Base-by-base conservation (phyloP, 2,113 vertebrate species). In the Aegotheles bennettii region DNA sequence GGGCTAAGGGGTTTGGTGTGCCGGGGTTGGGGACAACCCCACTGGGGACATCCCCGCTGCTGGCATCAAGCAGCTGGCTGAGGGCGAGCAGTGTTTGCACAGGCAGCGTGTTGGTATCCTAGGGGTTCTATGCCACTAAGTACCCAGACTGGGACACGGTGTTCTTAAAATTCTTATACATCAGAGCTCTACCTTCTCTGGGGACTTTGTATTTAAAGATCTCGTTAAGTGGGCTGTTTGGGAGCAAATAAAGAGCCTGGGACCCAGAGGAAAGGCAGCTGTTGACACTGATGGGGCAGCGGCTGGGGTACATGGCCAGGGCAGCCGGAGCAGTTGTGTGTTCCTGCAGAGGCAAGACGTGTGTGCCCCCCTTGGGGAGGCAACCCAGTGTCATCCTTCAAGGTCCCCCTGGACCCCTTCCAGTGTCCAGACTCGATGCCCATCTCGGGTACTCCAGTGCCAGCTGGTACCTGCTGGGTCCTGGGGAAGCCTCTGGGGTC, bases 231-330 rank as follows among this genome's bases (percentile, higher is more conserved):
- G 50, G 36, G 40, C 25, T 56, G 29, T 31, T 76, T 84, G 31
- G 80, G 74, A 53, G 10, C 20, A 63, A 79, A 59, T 36, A 61
- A 36, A 56, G 36, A 86, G 19, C 47, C n/a, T 43, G 88, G 81
- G 38, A 81, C 10, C 5, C 19, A 28, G 68, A 38, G 45, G 47
- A 57, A 76, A 93, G 64, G 59, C 19, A 61, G 59, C 29, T 57
- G 40, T 35, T 79, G 53, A 76, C 80, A 43, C 10, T 2, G 6
- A 6, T 23, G 54, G 42, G 28, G 38, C 53, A 38, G 56, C 5
- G 2, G 38, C 6, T 31, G 48, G 80, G 45, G 10, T 60, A 7
- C 1, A 2, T 25, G 47, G 11, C 26, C 0, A 0, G 29, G 70
- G 61, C 61, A 79, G 38, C 35, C 3, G 4, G 48, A 74, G 68